phyloP scores from a whole-genome alignment of 2,888 invertebrate species.

The Coenonympha glycerion region DNA sequence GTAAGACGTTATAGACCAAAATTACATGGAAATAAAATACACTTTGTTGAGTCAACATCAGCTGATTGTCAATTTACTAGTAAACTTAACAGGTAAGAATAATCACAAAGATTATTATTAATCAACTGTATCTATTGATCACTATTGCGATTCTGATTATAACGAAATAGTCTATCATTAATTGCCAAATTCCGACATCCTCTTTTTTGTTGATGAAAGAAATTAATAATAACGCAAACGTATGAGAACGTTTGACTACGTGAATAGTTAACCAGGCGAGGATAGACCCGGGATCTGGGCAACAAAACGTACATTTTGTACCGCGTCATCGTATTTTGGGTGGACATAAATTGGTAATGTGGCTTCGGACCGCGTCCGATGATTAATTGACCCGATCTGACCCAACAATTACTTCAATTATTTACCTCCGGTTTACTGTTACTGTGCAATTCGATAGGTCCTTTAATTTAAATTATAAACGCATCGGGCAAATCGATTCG shows the following conservation, averaged over 20 bases:
- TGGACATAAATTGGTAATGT: constrained; percentile 58
- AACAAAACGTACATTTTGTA: constrained; percentile 30
- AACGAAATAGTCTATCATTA: too few relatives aligned
- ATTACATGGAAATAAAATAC: too few relatives aligned
- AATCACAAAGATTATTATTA: too few relatives aligned
- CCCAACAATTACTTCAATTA: constrained; percentile 73
- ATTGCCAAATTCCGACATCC: not conserved
- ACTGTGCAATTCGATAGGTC: constrained; percentile 40
- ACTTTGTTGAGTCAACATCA: too few relatives aligned
- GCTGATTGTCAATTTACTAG: too few relatives aligned
- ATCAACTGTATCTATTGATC: too few relatives aligned
- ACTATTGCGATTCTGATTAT: too few relatives aligned
- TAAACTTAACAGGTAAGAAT: too few relatives aligned
- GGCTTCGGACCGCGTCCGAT: constrained; percentile 54
- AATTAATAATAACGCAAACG: not conserved
- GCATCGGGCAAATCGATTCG: constrained; percentile 19
- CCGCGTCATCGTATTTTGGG: constrained; percentile 45
- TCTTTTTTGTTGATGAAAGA: not conserved
- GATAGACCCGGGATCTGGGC: not conserved
- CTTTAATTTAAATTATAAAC: constrained; percentile 39
- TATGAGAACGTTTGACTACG: constrained; percentile 2
- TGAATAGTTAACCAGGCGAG: not conserved
- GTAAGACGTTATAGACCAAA: too few relatives aligned
- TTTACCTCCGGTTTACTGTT: constrained; percentile 64
- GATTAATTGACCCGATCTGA: constrained; percentile 72